Conservation (phyloP, 2,113 vertebrate species). For the Notiomystis cincta region DNA sequence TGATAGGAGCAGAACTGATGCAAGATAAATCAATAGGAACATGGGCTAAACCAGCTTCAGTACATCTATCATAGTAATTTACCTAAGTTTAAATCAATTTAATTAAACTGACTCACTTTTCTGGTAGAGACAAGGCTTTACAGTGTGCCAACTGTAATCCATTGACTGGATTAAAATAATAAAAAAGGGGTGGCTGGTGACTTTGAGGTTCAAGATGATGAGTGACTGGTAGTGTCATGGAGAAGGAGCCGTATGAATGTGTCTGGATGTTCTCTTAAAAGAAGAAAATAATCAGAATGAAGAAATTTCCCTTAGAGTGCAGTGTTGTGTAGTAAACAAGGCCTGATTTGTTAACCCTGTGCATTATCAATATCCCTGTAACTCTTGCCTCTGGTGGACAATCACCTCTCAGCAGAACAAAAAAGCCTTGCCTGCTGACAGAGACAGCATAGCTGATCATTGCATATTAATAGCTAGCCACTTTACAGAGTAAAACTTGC, state of each 20-base stretch:
- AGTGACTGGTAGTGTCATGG: not conserved
- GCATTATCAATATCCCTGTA: not conserved
- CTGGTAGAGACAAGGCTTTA: not conserved
- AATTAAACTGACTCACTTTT: constrained; percentile 30
- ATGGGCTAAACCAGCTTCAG: not conserved
- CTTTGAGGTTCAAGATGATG: not conserved
- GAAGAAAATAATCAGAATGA: not conserved
- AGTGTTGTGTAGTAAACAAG: not conserved
- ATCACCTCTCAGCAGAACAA: not conserved
- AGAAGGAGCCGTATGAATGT: not conserved
- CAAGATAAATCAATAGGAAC: not conserved
- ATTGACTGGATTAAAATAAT: constrained; percentile 2
- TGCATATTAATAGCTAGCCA: not conserved
- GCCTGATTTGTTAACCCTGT: not conserved
- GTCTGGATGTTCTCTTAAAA: not conserved
- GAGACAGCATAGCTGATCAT: not conserved
- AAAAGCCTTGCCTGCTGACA: not conserved
- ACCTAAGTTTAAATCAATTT: constrained; percentile 5
- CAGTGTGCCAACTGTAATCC: not conserved
- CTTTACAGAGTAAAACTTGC: not conserved
- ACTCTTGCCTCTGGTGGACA: not conserved
- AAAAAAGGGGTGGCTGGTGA: not conserved
- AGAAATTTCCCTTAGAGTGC: not conserved
- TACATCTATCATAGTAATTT: constrained; percentile 5
- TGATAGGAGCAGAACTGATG: not conserved